Conservation (phyloP, 1,140 invertebrate genomes). For the Pseudomyrmex concolor region DNA sequence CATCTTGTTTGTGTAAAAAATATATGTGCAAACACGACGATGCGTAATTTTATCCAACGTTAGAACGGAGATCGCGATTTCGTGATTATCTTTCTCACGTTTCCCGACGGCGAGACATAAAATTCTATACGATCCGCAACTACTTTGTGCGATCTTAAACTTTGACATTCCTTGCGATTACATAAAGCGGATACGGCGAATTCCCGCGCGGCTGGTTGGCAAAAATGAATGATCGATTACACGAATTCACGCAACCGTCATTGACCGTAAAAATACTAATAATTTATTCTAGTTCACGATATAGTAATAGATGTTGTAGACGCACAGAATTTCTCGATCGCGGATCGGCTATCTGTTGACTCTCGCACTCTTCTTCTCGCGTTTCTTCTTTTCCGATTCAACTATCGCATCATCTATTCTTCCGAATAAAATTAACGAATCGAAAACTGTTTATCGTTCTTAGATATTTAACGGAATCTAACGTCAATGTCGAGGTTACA, state of each 20-base stretch:
- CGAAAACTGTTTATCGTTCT: constrained; percentile 36
- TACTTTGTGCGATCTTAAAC: neutral
- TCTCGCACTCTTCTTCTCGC: constrained; percentile 34
- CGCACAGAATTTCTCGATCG: constrained; percentile 48
- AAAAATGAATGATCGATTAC: neutral
- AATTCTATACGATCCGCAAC: constrained; percentile 19
- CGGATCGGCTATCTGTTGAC: constrained; percentile 23
- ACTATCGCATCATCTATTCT: neutral
- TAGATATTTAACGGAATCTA: constrained; percentile 4
- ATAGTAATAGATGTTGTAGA: constrained; percentile 13
- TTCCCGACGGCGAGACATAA: constrained; percentile 3
- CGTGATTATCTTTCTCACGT: constrained; percentile 23
- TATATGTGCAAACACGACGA: constrained; percentile 15
- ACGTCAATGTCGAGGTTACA: constrained; percentile 8
- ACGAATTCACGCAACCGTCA: neutral
- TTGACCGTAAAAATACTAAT: neutral
- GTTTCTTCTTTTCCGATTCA: constrained; percentile 12
- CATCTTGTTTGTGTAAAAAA: constrained; percentile 39
- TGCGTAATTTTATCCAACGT: constrained; percentile 35
- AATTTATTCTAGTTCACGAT: constrained; percentile 5
- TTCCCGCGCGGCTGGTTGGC: neutral
- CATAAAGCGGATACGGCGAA: constrained; percentile 4
- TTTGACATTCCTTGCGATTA: constrained; percentile 16
- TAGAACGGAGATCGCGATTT: constrained; percentile 17
- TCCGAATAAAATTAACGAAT: constrained; percentile 34